Evolutionary conservation across 2,888 invertebrate species (phyloP), one percentile per base, ranked within the genome.

Genomic region (Cerceris rybyensis): DNA sequence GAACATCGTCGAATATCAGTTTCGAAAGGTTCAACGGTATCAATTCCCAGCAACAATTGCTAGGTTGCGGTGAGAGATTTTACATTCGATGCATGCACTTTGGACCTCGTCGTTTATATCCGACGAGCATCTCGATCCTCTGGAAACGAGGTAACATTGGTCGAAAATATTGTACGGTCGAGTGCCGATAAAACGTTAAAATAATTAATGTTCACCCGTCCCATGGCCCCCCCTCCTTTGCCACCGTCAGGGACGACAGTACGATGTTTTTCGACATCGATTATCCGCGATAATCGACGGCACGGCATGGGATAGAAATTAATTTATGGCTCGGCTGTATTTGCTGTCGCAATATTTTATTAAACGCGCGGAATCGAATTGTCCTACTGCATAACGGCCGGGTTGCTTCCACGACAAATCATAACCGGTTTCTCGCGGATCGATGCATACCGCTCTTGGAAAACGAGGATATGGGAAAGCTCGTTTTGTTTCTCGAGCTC

Each of bases 201-300:
- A 57, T 66, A 61, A 72, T 75, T 72, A 64, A 73, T 55, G 11
- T n/a, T 28, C 42, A 7, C 39, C 28, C 28, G 28, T 28, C 28
- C 28, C 28, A 28, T 28, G 4, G 28, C 28, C 28, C 28, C 28
- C 28, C 28, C 2, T n/a, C n/a, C n/a, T n/a, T n/a, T 1, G 4
- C 28, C 28, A 28, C 28, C 60, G 46, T 58, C 65, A 42, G 50
- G 17, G 43, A 28, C 49, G 16, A 39, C 8, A 39, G 49, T 46
- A 42, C 46, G 28, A 28, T 28, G 58, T 68, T 76, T 71, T 75
- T 69, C 64, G 59, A 55, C 59, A 72, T 72, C 58, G 41, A 72
- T 71, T 63, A 63, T 43, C 49, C 46, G 7, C 71, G 17, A 72
- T 73, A 68, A 76, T 72, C 70, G 59, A 14, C n/a, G 49, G 41